Evolutionary conservation across 2,113 vertebrate genomes (phyloP).

Genomic region (Diphyllodes magnificus): DNA sequence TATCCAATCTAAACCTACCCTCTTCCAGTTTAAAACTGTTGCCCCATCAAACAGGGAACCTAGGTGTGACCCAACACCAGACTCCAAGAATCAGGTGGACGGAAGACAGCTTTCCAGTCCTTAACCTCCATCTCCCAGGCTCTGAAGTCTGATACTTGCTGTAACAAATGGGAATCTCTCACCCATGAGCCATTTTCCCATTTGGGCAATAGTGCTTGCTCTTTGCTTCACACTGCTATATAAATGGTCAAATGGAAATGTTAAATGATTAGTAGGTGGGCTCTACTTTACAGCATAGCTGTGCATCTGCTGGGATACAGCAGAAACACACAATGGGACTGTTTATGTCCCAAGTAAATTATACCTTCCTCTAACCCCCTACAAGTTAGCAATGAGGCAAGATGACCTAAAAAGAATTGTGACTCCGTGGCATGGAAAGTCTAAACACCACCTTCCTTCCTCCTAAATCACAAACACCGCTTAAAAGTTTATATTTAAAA

Average conservation of each 20-base stretch:
- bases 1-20: background rate
- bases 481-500: conserved; percentile 21
- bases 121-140: background rate
- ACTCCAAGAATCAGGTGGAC: background rate
- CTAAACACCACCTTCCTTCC: conserved; percentile 43
- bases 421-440: background rate
- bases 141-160: background rate
- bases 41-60: background rate
- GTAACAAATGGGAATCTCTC: background rate
- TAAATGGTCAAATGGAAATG: background rate
- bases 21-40: background rate
- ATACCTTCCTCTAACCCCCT: background rate
- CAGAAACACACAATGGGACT: background rate
- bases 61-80: background rate
- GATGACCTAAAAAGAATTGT: background rate
- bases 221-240: background rate
- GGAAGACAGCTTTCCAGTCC: background rate
- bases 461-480: background rate
- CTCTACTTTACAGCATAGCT: background rate
- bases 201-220: background rate
- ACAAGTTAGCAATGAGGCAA: background rate
- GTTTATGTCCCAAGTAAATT: background rate
- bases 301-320: background rate
- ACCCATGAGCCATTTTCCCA: background rate
- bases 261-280: background rate